Percentiles rank a stretch among this genome's conserved stretches.
Conservation (phyloP, 2,113 vertebrate species). For the Benitochromis conjunctus region DNA sequence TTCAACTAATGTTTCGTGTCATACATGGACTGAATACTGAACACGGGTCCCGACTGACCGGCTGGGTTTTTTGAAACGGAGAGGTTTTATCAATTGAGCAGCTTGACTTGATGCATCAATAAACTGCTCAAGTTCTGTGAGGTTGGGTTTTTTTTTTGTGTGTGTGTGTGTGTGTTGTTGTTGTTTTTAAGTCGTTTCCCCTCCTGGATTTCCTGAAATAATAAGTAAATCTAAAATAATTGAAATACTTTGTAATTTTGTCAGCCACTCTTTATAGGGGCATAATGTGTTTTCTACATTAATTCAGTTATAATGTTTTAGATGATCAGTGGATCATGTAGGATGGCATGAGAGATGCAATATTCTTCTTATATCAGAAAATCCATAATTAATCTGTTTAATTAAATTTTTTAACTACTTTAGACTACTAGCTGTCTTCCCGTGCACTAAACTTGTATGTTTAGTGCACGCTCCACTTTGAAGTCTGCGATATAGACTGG, state of each 20-base stretch:
- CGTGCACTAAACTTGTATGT: too few relatives aligned
- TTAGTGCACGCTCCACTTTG: background rate
- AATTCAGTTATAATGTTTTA: background rate
- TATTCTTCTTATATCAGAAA: background rate
- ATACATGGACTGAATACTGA: slow-evolving; percentile 11
- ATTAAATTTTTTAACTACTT: background rate
- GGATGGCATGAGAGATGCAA: background rate
- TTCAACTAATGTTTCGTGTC: slow-evolving; percentile 12
- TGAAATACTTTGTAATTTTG: background rate
- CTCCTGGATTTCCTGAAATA: background rate
- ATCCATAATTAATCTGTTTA: background rate
- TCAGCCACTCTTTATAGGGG: background rate
- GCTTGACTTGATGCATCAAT: slow-evolving; percentile 13
- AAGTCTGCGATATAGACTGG: background rate
- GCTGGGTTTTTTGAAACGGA: background rate
- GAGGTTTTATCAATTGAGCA: background rate
- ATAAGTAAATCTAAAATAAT: background rate
- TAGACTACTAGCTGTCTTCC: background rate
- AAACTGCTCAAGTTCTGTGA: background rate
- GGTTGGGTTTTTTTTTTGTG: background rate
- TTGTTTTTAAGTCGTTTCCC: background rate
- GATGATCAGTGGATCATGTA: background rate
- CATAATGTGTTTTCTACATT: background rate
- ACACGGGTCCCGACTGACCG: background rate
- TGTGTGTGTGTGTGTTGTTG: too few relatives aligned